Conservation (phyloP, 2,797 vertebrate genomes). For the Danio albolineatus region DNA sequence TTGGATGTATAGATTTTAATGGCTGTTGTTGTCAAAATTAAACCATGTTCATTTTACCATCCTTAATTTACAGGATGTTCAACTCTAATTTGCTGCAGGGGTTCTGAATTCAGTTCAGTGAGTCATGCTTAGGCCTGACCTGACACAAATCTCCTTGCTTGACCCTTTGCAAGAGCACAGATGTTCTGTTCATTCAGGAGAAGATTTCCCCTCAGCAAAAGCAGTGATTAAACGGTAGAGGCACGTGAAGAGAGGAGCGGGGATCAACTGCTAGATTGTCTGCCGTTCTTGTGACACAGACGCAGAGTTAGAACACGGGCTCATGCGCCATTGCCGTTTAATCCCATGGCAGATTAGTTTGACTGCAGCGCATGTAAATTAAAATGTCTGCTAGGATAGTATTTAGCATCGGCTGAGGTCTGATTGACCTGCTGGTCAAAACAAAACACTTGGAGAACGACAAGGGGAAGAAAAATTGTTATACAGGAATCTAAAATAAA, state of each 20-base stretch:
- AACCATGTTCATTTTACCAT: not conserved
- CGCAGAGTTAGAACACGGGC: not conserved
- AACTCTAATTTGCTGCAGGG: not conserved
- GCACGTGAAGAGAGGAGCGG: not conserved
- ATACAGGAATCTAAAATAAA: not conserved
- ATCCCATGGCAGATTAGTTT: constrained; percentile 27
- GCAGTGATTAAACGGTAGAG: not conserved
- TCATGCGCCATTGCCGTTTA: not conserved
- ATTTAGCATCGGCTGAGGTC: not conserved
- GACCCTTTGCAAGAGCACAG: constrained; percentile 29
- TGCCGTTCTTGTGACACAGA: constrained; percentile 1
- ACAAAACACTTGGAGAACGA: not conserved
- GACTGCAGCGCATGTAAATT: constrained; percentile 7
- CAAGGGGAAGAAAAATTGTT: not conserved
- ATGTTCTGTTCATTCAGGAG: constrained; percentile 45
- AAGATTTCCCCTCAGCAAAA: not conserved
- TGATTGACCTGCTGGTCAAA: not conserved
- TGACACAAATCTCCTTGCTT: constrained; percentile 11
- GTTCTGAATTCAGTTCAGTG: not conserved
- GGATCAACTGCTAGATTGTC: not conserved
- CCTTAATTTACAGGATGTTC: not conserved
- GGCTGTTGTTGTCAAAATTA: not conserved
- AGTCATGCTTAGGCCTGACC: constrained; percentile 24
- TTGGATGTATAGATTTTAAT: not conserved
- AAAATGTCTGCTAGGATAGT: not conserved